phyloP scores from a whole-genome alignment of 2,113 vertebrate genomes.

The Dryoscopus gambensis region DNA sequence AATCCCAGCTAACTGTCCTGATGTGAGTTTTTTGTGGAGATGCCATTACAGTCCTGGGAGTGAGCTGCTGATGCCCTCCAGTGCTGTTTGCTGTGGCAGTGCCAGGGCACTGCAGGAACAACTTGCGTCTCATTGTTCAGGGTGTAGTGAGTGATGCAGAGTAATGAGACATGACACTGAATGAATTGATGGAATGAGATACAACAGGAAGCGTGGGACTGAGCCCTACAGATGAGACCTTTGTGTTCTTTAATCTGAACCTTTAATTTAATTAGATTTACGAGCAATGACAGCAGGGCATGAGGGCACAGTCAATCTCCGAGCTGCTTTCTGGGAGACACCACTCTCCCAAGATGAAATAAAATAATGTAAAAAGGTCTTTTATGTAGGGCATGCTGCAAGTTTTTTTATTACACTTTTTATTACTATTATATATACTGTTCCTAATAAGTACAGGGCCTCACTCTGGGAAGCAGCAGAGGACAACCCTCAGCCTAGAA shows the following conservation, averaged over 20 bases:
- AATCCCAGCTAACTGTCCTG: not conserved
- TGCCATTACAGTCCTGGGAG: not conserved
- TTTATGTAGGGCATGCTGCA: not conserved
- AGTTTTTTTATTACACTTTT: not conserved
- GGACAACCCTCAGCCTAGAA: not conserved
- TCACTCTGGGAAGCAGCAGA: not conserved
- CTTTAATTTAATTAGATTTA: constrained; percentile 62
- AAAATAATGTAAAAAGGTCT: not conserved
- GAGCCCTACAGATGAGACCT: constrained; percentile 26
- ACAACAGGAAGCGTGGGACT: constrained; percentile 29
- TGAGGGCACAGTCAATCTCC: not conserved
- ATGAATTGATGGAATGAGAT: constrained; percentile 58
- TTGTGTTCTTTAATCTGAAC: constrained; percentile 37
- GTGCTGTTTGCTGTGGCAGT: not conserved
- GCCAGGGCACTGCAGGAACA: not conserved
- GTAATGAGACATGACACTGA: constrained; percentile 47
- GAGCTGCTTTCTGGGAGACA: not conserved
- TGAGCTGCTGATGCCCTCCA: not conserved
- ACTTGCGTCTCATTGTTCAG: constrained; percentile 16
- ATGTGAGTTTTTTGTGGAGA: not conserved
- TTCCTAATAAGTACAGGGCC: not conserved
- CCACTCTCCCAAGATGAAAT: not conserved
- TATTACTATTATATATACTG: not conserved
- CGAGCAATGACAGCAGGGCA: constrained; percentile 19
- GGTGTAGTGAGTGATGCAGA: constrained; percentile 15